Percentiles rank a stretch among this genome's conserved stretches.
Evolutionary conservation across 2,888 invertebrate species (phyloP).

Genomic region (Clusia tigrina): DNA sequence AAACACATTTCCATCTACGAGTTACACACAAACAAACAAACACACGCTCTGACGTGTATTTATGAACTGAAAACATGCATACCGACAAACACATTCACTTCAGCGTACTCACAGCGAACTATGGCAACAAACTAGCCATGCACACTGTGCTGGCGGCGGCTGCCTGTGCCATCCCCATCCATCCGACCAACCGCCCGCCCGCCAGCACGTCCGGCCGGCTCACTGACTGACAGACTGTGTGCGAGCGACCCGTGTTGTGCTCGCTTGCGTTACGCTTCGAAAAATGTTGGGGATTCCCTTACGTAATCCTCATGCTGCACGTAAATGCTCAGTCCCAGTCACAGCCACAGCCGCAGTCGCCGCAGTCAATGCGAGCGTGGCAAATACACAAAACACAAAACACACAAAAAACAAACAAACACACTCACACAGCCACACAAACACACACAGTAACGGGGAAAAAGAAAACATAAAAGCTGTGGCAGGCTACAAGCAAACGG

Average conservation of each 20-base stretch:
- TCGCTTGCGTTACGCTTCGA: conserved; percentile 40
- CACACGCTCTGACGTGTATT: too few species aligned
- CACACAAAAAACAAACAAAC: conserved; percentile 25
- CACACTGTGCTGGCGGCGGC: too few species aligned
- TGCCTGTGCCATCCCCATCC: too few species aligned
- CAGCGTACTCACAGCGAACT: conserved; percentile 5
- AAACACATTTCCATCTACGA: conserved; percentile 1
- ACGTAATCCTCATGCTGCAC: conserved; percentile 54
- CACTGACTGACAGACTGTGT: neutral
- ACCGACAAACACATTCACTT: neutral
- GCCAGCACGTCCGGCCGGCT: too few species aligned
- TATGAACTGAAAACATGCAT: neutral
- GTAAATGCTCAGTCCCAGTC: conserved; percentile 16
- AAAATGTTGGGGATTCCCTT: conserved; percentile 61
- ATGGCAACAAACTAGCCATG: conserved; percentile 2
- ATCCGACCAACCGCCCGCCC: too few species aligned
- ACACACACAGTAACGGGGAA: neutral
- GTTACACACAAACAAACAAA: too few species aligned
- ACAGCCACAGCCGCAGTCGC: conserved; percentile 27
- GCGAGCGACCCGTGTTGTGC: neutral
- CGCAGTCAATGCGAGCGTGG: too few species aligned
- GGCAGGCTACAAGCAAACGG: too few species aligned
- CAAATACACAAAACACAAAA: conserved; percentile 28
- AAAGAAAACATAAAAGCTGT: too few species aligned
- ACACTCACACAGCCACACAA: conserved; percentile 16